phyloP scores from a whole-genome alignment of 2,888 invertebrate species.

The Zygothrica quintamaculata region DNA sequence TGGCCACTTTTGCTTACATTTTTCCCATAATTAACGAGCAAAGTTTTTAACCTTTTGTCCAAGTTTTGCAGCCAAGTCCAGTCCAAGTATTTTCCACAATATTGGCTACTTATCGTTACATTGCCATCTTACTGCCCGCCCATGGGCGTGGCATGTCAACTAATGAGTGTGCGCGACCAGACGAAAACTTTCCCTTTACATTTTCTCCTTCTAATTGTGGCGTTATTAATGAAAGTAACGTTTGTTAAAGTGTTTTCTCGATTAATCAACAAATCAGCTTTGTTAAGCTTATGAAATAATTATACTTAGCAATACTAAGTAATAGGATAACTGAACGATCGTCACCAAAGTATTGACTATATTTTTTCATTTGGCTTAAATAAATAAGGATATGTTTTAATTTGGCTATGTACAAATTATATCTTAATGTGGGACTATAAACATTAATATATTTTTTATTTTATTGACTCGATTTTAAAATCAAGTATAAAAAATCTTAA shows the following conservation, averaged over 20 bases:
- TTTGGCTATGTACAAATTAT: too few species aligned
- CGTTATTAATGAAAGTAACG: constrained; percentile 59
- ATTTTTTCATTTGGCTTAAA: too few species aligned
- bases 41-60: constrained; percentile 71
- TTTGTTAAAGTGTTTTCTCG: constrained; percentile 48
- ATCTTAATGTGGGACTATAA: too few species aligned
- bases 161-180: constrained; percentile 53
- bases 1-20: constrained; percentile 32
- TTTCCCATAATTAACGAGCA: constrained; percentile 70
- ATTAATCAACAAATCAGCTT: constrained; percentile 52
- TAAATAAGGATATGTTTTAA: too few species aligned
- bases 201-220: constrained; percentile 24
- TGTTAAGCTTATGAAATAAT: constrained; percentile 8
- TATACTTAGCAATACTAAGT: too few species aligned
- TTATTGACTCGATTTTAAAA: too few species aligned
- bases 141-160: constrained; percentile 62
- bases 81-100: constrained; percentile 50
- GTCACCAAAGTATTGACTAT: too few species aligned
- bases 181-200: constrained; percentile 37
- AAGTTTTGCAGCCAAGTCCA: constrained; percentile 42
- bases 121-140: constrained; percentile 34
- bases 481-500: neutral
- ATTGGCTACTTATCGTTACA: constrained; percentile 65
- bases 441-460: too few species aligned
- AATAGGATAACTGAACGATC: constrained; percentile 10